Conservation (phyloP, 2,797 vertebrate genomes). For the Mus spretus region DNA sequence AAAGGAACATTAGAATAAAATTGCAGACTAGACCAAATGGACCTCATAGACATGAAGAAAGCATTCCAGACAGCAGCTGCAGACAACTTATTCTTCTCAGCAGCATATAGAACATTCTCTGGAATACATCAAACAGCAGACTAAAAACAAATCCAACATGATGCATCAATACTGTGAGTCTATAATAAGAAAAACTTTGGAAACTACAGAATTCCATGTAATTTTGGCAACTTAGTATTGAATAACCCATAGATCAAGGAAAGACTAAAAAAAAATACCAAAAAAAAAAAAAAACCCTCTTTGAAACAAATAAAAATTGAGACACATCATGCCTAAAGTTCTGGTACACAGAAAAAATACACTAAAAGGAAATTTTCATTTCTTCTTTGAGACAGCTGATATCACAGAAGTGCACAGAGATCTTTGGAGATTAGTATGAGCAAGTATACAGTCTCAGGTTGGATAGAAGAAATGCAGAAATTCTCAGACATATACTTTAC, state of each 20-base stretch:
- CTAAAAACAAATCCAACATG: neutral
- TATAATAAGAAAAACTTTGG: neutral
- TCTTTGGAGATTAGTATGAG: neutral
- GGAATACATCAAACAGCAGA: neutral
- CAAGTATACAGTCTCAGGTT: neutral
- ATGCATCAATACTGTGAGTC: neutral
- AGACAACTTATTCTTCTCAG: conserved; percentile 4
- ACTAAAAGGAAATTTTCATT: neutral
- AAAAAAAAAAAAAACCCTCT: neutral
- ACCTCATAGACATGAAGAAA: neutral
- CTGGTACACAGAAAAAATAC: neutral
- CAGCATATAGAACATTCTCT: neutral
- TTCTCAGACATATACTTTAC: neutral
- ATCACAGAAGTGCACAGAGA: conserved; percentile 15
- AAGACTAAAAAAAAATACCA: neutral
- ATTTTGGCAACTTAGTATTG: neutral
- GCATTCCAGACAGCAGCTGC: neutral
- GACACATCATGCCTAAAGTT: neutral
- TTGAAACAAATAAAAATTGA: conserved; percentile 5
- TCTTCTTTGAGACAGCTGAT: neutral
- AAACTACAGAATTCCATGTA: neutral
- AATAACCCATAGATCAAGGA: neutral
- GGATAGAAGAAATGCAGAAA: neutral
- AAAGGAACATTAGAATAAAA: neutral
- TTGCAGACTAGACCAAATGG: neutral